Percentiles rank a stretch among this genome's conserved stretches.
phyloP scores from a whole-genome alignment of 2,113 vertebrate genomes.

The Amblyornis subalaris region DNA sequence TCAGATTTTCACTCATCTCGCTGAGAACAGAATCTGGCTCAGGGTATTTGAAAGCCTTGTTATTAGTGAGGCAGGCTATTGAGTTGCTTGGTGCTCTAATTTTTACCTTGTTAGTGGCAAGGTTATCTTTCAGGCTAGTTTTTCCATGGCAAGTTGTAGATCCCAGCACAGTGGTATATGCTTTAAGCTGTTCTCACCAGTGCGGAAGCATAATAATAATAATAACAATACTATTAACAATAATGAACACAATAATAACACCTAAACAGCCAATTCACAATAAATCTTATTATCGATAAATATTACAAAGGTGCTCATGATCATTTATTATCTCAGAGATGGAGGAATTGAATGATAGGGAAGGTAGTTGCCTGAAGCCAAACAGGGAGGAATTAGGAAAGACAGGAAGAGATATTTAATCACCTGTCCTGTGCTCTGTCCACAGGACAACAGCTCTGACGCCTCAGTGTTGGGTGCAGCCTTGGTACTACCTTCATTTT shows the following conservation, averaged over 20 bases:
- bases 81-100: conserved; percentile 21
- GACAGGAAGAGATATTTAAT: not conserved
- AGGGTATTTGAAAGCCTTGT: conserved; percentile 33
- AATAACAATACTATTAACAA: not conserved
- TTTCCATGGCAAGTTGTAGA: not conserved
- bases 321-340: not conserved
- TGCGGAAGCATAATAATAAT: not conserved
- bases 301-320: not conserved
- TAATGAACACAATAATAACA: not conserved
- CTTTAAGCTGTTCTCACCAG: conserved; percentile 3
- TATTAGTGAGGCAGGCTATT: conserved; percentile 3
- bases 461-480: not conserved
- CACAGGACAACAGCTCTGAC: not conserved
- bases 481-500: not conserved
- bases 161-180: not conserved
- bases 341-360: not conserved
- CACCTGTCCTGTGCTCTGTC: not conserved
- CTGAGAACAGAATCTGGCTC: conserved; percentile 31
- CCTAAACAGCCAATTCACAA: not conserved
- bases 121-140: conserved; percentile 39
- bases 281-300: not conserved
- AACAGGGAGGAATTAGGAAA: not conserved
- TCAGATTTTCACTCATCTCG: not conserved
- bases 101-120: conserved; percentile 61
- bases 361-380: not conserved